These are phyloP conservation scores for Prorops nasuta DNA, from an alignment of 1,140 invertebrate genomes.

Conservation along the genomic window DNA sequence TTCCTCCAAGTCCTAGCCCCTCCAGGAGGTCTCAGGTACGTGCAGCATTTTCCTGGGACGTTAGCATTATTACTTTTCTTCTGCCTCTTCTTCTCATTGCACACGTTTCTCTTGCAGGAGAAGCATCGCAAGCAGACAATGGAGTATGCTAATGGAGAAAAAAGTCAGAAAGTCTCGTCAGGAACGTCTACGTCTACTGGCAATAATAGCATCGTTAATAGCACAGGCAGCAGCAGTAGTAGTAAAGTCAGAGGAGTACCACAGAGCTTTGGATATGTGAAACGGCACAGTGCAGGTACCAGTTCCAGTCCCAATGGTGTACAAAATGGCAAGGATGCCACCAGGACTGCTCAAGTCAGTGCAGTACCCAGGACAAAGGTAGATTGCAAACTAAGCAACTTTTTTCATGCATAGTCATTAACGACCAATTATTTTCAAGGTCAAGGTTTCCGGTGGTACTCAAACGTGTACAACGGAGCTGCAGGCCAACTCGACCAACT, in stretches of 20 bases:
- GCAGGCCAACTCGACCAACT: constrained; percentile 46
- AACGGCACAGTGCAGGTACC: constrained; percentile 66
- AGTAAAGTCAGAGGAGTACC: constrained; percentile 69
- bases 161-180: constrained; percentile 50
- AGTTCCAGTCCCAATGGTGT: constrained; percentile 55
- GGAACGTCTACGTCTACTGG: constrained; percentile 45
- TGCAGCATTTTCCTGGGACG: neutral
- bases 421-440: constrained; percentile 41
- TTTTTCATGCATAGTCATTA: no score
- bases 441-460: constrained; percentile 83
- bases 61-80: neutral
- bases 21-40: constrained; percentile 48
- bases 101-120: constrained; percentile 34
- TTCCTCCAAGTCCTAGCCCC: constrained; percentile 50
- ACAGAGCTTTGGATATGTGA: constrained; percentile 80
- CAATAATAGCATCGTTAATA: no score
- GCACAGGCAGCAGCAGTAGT: constrained; percentile 38
- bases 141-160: constrained; percentile 51
- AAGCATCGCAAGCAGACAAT: constrained; percentile 52
- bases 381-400: no score
- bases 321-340: constrained; percentile 56
- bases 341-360: constrained; percentile 77
- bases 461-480: constrained; percentile 83
- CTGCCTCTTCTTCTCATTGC: neutral
- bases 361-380: constrained; percentile 77